These are phyloP conservation scores for Macrotrachela quadricornifera DNA, from an alignment of 1,140 invertebrate species.

Conservation along the genomic window DNA sequence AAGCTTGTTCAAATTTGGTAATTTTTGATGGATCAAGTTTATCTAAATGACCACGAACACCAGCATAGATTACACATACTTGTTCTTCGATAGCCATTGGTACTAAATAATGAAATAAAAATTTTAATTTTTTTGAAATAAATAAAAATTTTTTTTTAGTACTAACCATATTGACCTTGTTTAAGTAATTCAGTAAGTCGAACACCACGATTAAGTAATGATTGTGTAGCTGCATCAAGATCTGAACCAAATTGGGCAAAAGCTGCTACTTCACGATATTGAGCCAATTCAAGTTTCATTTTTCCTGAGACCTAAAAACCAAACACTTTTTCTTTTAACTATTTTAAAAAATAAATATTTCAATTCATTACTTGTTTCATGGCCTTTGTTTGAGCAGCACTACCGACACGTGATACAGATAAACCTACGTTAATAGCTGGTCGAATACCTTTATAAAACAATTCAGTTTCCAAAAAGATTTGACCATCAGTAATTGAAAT, in stretches of 20 bases:
- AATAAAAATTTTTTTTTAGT: not conserved
- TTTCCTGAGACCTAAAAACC: constrained; percentile 49
- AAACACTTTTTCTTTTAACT: too few species aligned
- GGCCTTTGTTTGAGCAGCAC: constrained; percentile 95
- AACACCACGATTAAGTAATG: constrained; percentile 90
- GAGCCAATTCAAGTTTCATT: constrained; percentile 98
- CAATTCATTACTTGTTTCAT: constrained; percentile 71
- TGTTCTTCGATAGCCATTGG: constrained; percentile 99
- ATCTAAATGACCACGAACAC: constrained; percentile 91
- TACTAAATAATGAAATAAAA: constrained; percentile 27
- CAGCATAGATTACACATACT: constrained; percentile 95
- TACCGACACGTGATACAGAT: constrained; percentile 95
- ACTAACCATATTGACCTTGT: constrained; percentile 82
- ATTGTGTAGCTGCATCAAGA: constrained; percentile 95
- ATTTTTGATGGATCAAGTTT: constrained; percentile 94
- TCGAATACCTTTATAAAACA: constrained; percentile 95
- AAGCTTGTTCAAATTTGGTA: constrained; percentile 83
- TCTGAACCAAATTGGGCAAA: constrained; percentile 99
- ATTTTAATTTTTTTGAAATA: too few species aligned
- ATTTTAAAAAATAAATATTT: too few species aligned
- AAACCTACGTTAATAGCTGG: constrained; percentile 99
- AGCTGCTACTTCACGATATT: constrained; percentile 98
- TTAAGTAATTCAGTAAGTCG: constrained; percentile 93
- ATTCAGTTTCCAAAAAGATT: constrained; percentile 99
- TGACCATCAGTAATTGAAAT: constrained; percentile 99